Conservation (phyloP, 2,797 vertebrate species). For the Chiropotes sagulatus region DNA sequence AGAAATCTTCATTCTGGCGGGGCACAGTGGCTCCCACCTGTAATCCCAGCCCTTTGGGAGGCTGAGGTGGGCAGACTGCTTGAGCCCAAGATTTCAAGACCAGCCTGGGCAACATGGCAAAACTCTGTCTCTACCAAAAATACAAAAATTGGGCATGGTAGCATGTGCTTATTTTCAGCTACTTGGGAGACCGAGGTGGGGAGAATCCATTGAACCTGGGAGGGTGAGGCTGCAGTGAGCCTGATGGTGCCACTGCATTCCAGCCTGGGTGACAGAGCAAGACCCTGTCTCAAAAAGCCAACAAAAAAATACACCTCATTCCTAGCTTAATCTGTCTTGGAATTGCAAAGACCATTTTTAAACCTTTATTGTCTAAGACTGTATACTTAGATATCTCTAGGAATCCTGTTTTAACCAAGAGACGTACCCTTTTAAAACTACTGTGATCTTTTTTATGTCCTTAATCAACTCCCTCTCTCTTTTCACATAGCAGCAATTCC, state of each 20-base stretch:
- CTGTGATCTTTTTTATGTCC: background rate
- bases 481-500: background rate
- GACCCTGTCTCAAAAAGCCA: too few relatives aligned
- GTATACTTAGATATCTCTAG: background rate
- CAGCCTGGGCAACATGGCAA: background rate
- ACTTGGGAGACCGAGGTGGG: too few relatives aligned
- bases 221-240: too few relatives aligned
- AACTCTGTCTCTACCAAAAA: background rate
- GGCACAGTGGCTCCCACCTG: too few relatives aligned
- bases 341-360: background rate
- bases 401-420: constrained; percentile 13
- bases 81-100: background rate
- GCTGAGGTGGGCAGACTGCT: too few relatives aligned
- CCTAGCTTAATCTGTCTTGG: background rate
- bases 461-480: background rate
- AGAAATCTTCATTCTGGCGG: background rate
- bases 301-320: background rate
- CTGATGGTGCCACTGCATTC: too few relatives aligned
- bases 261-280: too few relatives aligned
- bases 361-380: background rate
- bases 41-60: too few relatives aligned
- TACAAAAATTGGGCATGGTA: too few relatives aligned
- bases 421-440: background rate
- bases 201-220: too few relatives aligned
- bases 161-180: too few relatives aligned